Evolutionary conservation across 2,797 vertebrate genomes (phyloP), one percentile per base, ranked within the genome.

Genomic region (Hephaestus fuliginosus): DNA sequence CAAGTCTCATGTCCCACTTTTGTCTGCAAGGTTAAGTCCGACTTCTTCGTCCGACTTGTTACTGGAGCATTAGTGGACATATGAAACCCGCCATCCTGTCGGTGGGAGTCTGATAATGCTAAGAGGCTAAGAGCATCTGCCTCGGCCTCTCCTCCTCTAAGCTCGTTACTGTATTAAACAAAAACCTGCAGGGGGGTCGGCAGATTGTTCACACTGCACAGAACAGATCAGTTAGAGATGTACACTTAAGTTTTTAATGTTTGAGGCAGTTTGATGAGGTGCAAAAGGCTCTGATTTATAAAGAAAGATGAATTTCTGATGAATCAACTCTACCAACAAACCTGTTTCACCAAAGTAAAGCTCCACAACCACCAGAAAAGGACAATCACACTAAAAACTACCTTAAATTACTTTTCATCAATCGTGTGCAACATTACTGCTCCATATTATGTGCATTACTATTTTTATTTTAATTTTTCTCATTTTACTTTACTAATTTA

Each of bases 111-210:
- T 51, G 67, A 15, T 81, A 80, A 80, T 68, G 70, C 79, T 88
- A 86, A 89, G 88, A 90, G 25, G 80, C 84, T 88, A 70, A 86
- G 74, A 87, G 82, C 82, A 78, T 88, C 88, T 88, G 81, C 65
- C 30, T n/a, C n/a, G 1, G 15, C 49, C 15, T 61, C 43, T 20
- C 48, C 62, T 5, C 1, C 57, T 73, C 65, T 89, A 86, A 90
- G 84, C 85, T 88, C 2, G 70, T 89, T 87, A 91, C 73, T 85
- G 79, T 74, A 66, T 64, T 74, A 52, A 65, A 76, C 48, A 14
- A 25, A 39, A 62, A 68, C 28, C 65, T 10, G 28, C 10, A 14
- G 7, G 7, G 9, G 30, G n/a, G 43, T 28, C 69, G 52, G 20
- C 12, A 4, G 5, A 20, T 8, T 9, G 9, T 6, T 53, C 57